These are phyloP conservation scores for Morbakka virulenta DNA, from an alignment of 30 jellyfish, hydroid and myxozoan genomes.

Conservation along the genomic window DNA sequence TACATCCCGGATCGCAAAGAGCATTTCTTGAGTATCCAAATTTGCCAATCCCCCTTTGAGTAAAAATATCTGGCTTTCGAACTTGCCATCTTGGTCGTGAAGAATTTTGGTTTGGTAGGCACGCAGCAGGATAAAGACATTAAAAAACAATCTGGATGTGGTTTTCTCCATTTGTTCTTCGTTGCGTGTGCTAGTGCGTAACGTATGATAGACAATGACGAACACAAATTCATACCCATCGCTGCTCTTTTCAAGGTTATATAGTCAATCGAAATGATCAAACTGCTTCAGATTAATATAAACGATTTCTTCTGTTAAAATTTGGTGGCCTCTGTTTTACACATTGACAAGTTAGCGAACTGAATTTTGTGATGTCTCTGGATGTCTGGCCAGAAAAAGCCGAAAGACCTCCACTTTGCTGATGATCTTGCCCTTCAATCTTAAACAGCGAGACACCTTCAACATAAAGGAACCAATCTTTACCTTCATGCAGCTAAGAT, in stretches of 20 bases:
- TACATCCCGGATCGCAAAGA: slow-evolving; percentile 20
- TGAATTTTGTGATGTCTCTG: slow-evolving; percentile 27
- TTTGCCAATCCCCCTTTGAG: background rate
- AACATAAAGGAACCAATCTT: too few relatives aligned
- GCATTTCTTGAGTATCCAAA: slow-evolving; percentile 15
- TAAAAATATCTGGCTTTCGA: slow-evolving; percentile 10
- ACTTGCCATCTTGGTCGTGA: slow-evolving; percentile 32
- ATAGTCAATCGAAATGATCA: slow-evolving; percentile 22
- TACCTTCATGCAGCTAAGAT: too few relatives aligned
- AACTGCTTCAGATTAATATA: slow-evolving; percentile 12
- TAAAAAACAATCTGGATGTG: slow-evolving; percentile 19
- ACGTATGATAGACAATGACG: slow-evolving; percentile 53
- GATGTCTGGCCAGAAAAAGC: too few relatives aligned
- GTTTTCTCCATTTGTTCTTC: slow-evolving; percentile 35
- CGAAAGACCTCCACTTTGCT: too few relatives aligned
- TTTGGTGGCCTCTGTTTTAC: slow-evolving; percentile 39
- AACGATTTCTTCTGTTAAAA: slow-evolving; percentile 8
- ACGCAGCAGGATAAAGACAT: slow-evolving; percentile 17
- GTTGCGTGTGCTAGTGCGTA: slow-evolving; percentile 64
- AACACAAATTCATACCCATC: slow-evolving; percentile 47
- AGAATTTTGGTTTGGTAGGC: slow-evolving; percentile 2
- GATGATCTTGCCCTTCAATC: too few relatives aligned
- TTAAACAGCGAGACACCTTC: too few relatives aligned
- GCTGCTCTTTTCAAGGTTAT: slow-evolving; percentile 23
- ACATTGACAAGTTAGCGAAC: slow-evolving; percentile 22